Evolutionary conservation across 2,113 vertebrate genomes (phyloP).

Genomic region (Pelecanus crispus): DNA sequence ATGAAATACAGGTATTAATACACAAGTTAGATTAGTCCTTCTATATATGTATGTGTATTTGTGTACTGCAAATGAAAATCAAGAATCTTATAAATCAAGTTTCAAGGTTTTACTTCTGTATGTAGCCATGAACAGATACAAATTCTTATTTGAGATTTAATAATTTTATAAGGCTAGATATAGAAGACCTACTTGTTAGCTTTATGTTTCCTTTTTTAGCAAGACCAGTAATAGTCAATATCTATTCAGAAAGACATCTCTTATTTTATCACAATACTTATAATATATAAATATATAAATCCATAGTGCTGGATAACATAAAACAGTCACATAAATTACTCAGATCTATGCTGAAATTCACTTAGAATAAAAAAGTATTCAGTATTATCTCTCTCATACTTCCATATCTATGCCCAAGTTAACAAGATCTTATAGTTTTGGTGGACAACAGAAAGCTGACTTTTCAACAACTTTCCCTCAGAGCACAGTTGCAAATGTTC

Average conservation of each 20-base stretch:
- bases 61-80: background rate
- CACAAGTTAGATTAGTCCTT: background rate
- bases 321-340: background rate
- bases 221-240: background rate
- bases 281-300: background rate
- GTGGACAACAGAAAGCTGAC: background rate
- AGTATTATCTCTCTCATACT: background rate
- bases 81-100: background rate
- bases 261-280: background rate
- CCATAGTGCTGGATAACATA: background rate
- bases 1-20: background rate
- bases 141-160: background rate
- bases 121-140: background rate
- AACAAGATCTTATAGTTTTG: background rate
- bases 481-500: background rate
- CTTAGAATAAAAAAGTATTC: background rate
- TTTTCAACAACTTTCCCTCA: background rate
- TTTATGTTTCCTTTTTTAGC: background rate
- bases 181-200: background rate
- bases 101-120: background rate
- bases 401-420: background rate
- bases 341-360: background rate
- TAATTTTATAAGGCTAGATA: background rate
- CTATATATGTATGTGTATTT: too few relatives aligned
- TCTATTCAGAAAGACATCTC: background rate